Base-by-base conservation (phyloP, 2,888 invertebrate species). In the Ectemnius cavifrons region DNA sequence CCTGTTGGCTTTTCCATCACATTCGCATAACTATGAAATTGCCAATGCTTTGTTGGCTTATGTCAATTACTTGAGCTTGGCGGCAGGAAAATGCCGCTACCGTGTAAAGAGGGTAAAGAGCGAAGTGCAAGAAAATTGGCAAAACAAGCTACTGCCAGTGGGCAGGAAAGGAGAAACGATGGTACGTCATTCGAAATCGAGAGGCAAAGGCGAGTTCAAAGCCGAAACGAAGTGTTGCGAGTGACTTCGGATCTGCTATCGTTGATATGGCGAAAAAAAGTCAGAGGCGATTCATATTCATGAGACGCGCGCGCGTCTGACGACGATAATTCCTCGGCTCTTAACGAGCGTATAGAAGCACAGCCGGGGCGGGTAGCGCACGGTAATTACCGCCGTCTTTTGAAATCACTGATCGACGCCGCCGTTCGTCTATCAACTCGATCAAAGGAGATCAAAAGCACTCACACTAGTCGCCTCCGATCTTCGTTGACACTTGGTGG, bases 381-480 rank as follows among this genome's bases (percentile, higher is more conserved):
- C 68, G 58, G 49, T 65, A 63, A 65, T 68, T 68, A 63, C 67
- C 72, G 72, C 57, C 72, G 69, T 18, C 62, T 73, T 70, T 77
- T 77, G 63, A 70, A 69, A 77, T 73, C 63, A 37, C 59, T 66
- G 63, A 68, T 72, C 76, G 66, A 37, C 23, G 75, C 27, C 52
- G 23, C 47, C 63, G 45, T 20, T 60, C 37, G 63, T 70, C 16
- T 52, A 13, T 52, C 52, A 37, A 52, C 52, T 52, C 5, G 52
- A 16, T 52, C 52, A 16, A 20, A 20, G 58, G 4, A 57, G 59
- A 49, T 11, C 56, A 28, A 20, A 57, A n/a, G 14, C 56, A 28
- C 27, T 46, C 59, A 20, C 47, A 47, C 20, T 37, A 37, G 11
- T 37, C 37, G 37, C 8, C 37, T 37, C 37, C 37, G 8, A 37